Evolutionary conservation across 2,797 vertebrate genomes (phyloP).

Genomic region (Acestrorhynchus altus): DNA sequence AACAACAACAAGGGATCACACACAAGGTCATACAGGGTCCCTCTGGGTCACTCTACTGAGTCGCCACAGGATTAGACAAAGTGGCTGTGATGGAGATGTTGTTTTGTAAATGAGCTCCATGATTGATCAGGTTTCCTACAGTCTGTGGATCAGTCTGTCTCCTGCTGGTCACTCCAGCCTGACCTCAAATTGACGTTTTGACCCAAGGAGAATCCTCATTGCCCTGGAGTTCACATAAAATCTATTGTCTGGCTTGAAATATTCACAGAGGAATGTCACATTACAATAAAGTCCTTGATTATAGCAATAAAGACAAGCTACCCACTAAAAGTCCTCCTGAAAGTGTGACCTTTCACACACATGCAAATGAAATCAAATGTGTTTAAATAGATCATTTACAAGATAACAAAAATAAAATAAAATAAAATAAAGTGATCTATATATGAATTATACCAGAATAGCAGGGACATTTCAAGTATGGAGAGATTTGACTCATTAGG

Average conservation of each 20-base stretch:
- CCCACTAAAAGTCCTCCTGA: too few relatives aligned
- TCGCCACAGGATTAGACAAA: neutral
- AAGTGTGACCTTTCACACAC: too few relatives aligned
- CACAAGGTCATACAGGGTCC: neutral
- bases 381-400: too few relatives aligned
- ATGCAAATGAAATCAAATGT: too few relatives aligned
- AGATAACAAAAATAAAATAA: too few relatives aligned
- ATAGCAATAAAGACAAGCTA: too few relatives aligned
- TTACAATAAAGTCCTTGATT: too few relatives aligned
- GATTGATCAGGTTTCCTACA: constrained; percentile 70
- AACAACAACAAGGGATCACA: neutral
- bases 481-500: too few relatives aligned
- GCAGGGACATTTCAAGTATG: too few relatives aligned
- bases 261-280: neutral
- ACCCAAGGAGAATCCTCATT: constrained; percentile 55
- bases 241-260: neutral
- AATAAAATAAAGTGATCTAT: too few relatives aligned
- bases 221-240: neutral
- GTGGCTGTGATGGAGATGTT: constrained; percentile 22
- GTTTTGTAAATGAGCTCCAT: constrained; percentile 41
- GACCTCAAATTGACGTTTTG: constrained; percentile 72
- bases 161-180: constrained; percentile 67
- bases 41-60: neutral
- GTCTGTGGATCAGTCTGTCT: constrained; percentile 71
- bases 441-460: too few relatives aligned